Evolutionary conservation across 2,113 vertebrate genomes (phyloP), one percentile per base, ranked within the genome.

Genomic region (Hippocampus comes): DNA sequence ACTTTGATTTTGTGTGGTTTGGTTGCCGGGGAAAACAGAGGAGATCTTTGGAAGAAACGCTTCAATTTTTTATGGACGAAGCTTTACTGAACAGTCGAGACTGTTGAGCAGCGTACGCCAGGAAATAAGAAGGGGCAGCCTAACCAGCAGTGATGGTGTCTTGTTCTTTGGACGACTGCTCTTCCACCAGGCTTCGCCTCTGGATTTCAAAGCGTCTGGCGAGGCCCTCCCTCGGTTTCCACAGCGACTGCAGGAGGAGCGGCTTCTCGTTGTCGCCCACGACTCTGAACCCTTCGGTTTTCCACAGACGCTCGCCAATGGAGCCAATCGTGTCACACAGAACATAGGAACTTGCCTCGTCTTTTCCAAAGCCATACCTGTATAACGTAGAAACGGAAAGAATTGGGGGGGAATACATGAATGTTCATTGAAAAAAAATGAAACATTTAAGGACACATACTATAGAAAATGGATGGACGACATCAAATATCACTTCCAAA

Each of bases 91-190:
- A 77, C 63, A 66, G 51, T 46, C 27, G 59, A 73, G 38, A 61
- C 21, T 42, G 5, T 18, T 68, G 25, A 72, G 71, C 63, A 51
- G 63, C 69, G 48, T 53, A 64, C 79, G 71, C 53, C 34, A 56
- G 49, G 27, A 70, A 55, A 59, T 57, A 59, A 59, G 11, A 59
- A 25, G 12, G 23, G 56, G 1, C 34, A 49, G 48, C 20, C 42
- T 92, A 94, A 38, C 93, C 93, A 67, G 93, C 93, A 38, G 93
- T 94, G 78, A 94, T 49, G 5, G 93, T 94, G 86, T 94, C 93
- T 83, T 88, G 88, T 63, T 94, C 93, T 78, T 73, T 90, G 57
- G 90, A 88, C 0, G 81, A 84, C 79, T 88, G 89, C 82, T 94
- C 91, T 72, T 94, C 93, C 15, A 93, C 85, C 1, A 46, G 85